Evolutionary conservation across 2,888 invertebrate species (phyloP).

Genomic region (Hydriomena furcata): DNA sequence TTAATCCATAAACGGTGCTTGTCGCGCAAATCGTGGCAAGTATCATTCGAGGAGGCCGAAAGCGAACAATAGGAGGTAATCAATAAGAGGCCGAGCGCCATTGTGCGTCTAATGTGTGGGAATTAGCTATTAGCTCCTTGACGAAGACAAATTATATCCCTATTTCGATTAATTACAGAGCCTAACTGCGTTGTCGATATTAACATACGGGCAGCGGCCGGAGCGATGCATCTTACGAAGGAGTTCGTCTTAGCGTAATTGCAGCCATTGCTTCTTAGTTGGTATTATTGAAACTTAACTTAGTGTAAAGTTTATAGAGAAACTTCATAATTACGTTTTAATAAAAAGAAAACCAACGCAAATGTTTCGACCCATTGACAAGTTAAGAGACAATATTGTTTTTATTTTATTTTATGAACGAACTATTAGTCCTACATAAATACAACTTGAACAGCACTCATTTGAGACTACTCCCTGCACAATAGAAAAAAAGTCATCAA

Average conservation of each 20-base stretch:
- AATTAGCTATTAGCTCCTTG: constrained; percentile 80
- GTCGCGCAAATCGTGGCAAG: constrained; percentile 67
- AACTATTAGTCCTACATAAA: too few species aligned
- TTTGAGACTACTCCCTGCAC: too few species aligned
- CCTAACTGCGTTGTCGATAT: constrained; percentile 73
- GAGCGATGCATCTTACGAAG: constrained; percentile 34
- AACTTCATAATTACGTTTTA: too few species aligned
- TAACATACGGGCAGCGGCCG: constrained; percentile 48
- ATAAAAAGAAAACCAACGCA: too few species aligned
- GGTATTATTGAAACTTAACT: constrained; percentile 18
- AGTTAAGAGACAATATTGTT: too few species aligned
- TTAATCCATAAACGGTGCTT: constrained; percentile 63
- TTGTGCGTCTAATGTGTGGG: constrained; percentile 80
- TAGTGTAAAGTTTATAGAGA: constrained; percentile 2
- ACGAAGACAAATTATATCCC: constrained; percentile 81
- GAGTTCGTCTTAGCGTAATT: constrained; percentile 22
- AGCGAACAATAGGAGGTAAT: constrained; percentile 78
- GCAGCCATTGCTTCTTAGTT: constrained; percentile 5
- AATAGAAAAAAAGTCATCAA: too few species aligned
- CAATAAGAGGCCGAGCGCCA: constrained; percentile 74
- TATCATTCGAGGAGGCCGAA: constrained; percentile 73
- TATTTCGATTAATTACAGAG: constrained; percentile 78
- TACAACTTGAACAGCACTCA: too few species aligned
- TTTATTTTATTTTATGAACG: too few species aligned
- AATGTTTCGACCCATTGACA: too few species aligned